Base-by-base conservation (phyloP, 1,140 invertebrate species). In the Oryzaephilus surinamensis region DNA sequence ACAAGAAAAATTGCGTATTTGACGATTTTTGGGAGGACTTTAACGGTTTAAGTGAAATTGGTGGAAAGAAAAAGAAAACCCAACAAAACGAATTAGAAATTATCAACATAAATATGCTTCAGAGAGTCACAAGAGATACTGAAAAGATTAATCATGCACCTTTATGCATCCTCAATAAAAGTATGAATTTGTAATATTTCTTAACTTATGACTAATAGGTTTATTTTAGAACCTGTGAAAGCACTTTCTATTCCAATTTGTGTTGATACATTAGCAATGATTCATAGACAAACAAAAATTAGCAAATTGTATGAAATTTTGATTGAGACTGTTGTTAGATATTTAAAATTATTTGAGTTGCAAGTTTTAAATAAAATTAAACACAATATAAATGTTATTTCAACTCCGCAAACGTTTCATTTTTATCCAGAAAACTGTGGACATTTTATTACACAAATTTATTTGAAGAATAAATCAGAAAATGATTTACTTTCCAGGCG, bases 391-490 rank as follows among this genome's bases (percentile, higher is more conserved):
- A 40, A 44, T 32, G 38, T 26, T 32, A 34, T 50, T 20, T 34
- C 42, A 18, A 58, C 32, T 23, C 77, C 77, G 29, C 66, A 74
- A 61, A 67, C 71, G 15, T 75, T 68, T 50, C 79, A 83, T 55
- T 81, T 78, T 58, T 62, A 72, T 43, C 74, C 74, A 2, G 52
- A 60, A 38, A 67, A 74, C 39, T 72, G 79, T 47, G 79, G 81
- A 6, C 81, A 87, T 65, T 79, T 87, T 44, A 53, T 90, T 10
- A 82, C 83, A 28, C 64, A 80, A 47, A 63, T 84, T 11, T 81
- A 85, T 53, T 71, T 80, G 23, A 67, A 71, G 50, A 66, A 65
- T 12, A 65, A 71, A 31, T 61, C 70, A 14, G 75, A 81, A 54
- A 71, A 76, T 41, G 64, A 67, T 39, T 56, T 48, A 46, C 48